These are phyloP conservation scores for Chrosomus eos DNA, from an alignment of 2,797 vertebrate genomes.

Conservation along the genomic window DNA sequence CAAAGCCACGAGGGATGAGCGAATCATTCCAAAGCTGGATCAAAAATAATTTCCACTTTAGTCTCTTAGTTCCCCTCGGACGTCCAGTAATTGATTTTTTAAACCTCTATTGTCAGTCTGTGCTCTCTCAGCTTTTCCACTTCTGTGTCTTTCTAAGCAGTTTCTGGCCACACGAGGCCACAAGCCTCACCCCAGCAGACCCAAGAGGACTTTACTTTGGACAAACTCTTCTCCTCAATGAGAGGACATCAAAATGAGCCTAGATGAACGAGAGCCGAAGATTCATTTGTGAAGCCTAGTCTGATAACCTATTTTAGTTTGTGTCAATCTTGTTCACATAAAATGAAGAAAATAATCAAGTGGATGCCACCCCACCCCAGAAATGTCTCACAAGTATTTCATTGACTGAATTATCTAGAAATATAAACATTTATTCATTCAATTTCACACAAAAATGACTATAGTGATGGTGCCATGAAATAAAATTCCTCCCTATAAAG, in stretches of 20 bases:
- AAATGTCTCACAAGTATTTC: too few relatives aligned
- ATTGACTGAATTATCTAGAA: neutral
- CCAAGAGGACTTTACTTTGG: neutral
- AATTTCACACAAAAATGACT: neutral
- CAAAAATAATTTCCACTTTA: constrained; percentile 18
- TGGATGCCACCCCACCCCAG: neutral
- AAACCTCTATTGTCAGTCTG: constrained; percentile 9
- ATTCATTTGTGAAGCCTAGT: too few relatives aligned
- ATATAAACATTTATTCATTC: too few relatives aligned
- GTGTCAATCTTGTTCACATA: neutral
- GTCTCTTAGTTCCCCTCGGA: constrained; percentile 14
- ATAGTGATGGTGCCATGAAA: neutral
- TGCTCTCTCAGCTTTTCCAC: constrained; percentile 4
- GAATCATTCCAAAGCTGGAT: constrained; percentile 22
- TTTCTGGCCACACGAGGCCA: neutral
- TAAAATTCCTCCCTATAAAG: neutral
- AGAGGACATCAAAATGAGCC: neutral
- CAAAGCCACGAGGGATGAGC: neutral
- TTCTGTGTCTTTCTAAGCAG: constrained; percentile 10
- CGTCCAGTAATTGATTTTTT: constrained; percentile 24
- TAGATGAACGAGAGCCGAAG: neutral
- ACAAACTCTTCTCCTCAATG: neutral
- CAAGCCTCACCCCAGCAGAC: neutral
- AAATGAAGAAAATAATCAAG: neutral
- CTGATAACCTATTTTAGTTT: neutral